Base-by-base conservation (phyloP, 53 echinoderm and acorn worm genomes). In the Echinometra lucunter region DNA sequence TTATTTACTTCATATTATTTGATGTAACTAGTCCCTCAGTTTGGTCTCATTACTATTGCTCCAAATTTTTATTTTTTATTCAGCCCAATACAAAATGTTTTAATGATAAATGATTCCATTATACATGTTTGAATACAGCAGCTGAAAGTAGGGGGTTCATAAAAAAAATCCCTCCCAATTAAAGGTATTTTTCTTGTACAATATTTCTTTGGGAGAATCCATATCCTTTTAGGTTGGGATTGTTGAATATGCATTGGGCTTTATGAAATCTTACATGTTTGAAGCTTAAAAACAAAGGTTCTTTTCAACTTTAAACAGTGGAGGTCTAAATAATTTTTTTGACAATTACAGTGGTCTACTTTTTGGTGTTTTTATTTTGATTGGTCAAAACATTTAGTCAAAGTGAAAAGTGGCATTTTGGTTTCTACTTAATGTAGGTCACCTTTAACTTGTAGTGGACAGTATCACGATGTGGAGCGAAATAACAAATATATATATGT, bases 401-500 rank as follows among this genome's bases (percentile, higher is more conserved):
- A 19, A 78, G 21, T 78, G 40, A 40, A 40, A 78, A 42, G 11
- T 78, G 8, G 9, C 78, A 78, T 78, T 78, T 78, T 78, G 38
- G 42, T 78, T 40, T 38, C 42, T 32, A 8, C 30, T 32, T 88
- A 49, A 57, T 23, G 17, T 55, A 16, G 49, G 8, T 88, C 88
- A 63, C 63, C 88, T 88, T 49, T 28, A 47, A 53, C 1, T 55
- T 30, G 45, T 83, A 1, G 78, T 42, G 78, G 78, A 78, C 78
- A 42, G 17, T 6, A 69, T 40, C 78, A 78, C 21, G 78, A 69
- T 23, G 78, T 42, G 78, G 40, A 78, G 78, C 6, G 78, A 91
- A 67, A 91, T 91, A 91, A 63, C 91, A 78, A 78, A 92, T 67
- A 91, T 44, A 57, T 53, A 53, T 53, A 53, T n/a, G n/a, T 25